Conservation (phyloP, 1,140 invertebrate species). For the Calosoma granatense region DNA sequence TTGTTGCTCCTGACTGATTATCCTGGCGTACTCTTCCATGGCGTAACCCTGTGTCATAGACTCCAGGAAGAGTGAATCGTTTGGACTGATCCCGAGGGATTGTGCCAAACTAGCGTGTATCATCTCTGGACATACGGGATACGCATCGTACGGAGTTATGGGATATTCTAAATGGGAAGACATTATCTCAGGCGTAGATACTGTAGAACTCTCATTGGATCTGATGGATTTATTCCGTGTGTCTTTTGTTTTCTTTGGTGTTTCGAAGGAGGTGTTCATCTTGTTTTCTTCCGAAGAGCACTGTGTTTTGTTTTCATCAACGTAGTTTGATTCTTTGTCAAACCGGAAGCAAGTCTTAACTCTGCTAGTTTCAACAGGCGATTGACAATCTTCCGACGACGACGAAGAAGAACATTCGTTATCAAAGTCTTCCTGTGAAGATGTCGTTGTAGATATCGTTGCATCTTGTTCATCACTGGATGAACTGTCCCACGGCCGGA, state of each 20-base stretch:
- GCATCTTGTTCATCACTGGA: slow-evolving; percentile 36
- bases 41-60: slow-evolving; percentile 44
- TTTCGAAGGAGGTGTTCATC: no score
- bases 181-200: slow-evolving; percentile 3
- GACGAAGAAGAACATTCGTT: no score
- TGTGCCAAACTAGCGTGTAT: slow-evolving; percentile 37
- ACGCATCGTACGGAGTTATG: no score
- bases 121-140: slow-evolving; percentile 22
- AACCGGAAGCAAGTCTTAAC: no score
- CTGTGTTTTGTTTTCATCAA: no score
- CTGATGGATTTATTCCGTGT: no score
- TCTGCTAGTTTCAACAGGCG: no score
- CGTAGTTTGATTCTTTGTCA: no score
- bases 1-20: slow-evolving; percentile 53
- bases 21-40: slow-evolving; percentile 52
- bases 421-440: no score
- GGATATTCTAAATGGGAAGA: slow-evolving; percentile 12
- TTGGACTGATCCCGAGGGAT: slow-evolving; percentile 37
- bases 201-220: slow-evolving; percentile 15
- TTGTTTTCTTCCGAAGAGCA: no score
- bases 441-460: slow-evolving; percentile 41
- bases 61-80: slow-evolving; percentile 40
- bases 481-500: slow-evolving; percentile 29
- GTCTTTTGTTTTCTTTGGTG: no score
- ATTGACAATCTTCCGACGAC: no score